Evolutionary conservation across 2,888 invertebrate species (phyloP).

Genomic region (Gymnoscelis rufifasciata): DNA sequence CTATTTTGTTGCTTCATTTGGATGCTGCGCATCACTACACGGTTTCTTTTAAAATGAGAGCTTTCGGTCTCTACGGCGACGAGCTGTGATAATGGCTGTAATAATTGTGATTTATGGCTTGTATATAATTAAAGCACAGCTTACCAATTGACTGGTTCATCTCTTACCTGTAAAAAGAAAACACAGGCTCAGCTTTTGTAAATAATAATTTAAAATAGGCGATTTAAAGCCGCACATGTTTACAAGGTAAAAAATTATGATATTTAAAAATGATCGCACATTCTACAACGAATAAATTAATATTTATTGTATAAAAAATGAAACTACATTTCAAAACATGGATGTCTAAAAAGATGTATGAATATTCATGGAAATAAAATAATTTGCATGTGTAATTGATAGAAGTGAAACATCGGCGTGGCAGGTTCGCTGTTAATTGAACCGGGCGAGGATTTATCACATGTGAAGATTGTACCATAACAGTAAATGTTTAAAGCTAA

Average conservation of each 20-base stretch:
- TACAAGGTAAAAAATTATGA: no score
- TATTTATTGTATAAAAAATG: no score
- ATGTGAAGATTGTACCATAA: conserved; percentile 12
- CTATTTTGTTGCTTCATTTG: no score
- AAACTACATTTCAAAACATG: conserved; percentile 30
- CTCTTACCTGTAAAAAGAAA: conserved; percentile 44
- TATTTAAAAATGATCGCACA: not conserved
- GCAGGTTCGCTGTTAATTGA: conserved; percentile 61
- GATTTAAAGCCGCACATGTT: no score
- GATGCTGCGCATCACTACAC: no score
- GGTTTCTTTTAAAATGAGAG: no score
- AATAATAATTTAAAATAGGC: no score
- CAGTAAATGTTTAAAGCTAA: conserved; percentile 34
- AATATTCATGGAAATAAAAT: conserved; percentile 58
- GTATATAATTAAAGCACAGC: no score
- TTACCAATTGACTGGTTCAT: conserved; percentile 27
- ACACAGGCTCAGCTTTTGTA: not conserved
- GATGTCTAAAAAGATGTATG: conserved; percentile 40
- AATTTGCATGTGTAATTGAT: conserved; percentile 69
- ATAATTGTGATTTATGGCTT: no score
- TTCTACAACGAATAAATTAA: not conserved
- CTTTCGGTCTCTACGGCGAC: no score
- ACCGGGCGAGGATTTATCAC: conserved; percentile 46
- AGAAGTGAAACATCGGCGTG: conserved; percentile 56
- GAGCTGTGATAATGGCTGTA: no score